Base-by-base conservation (phyloP, 1,140 invertebrate species). In the Heliconius melpomene region DNA sequence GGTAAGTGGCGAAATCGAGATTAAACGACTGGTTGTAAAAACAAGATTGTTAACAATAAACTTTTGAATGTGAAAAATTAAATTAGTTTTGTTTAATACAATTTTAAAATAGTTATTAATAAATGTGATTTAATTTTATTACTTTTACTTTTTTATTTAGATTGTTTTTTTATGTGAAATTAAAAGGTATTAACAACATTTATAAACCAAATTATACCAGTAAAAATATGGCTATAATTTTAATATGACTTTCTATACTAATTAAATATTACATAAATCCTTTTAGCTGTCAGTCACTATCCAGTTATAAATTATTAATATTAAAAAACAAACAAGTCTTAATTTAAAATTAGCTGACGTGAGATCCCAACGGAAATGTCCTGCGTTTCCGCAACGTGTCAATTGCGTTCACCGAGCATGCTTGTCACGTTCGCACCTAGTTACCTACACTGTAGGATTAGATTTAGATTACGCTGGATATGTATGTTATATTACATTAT, bases 321-420 rank as follows among this genome's bases (percentile, higher is more conserved):
- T 23, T 13, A 66, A 29, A 29, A 66, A 16, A 66, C 11, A 66
- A 66, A 66, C 60, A 29, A 66, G 23, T 66, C 60, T 29, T 66
- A 13, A 29, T 26, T 66, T 66, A 66, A 66, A 66, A 66, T 3
- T 13, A 66, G 60, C 60, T 29, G 60, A 66, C 60, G 26, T 66
- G n/a, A 66, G 60, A 66, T 23, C 60, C 26, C 60, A 66, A 66
- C 60, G 60, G 60, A 66, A 66, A 66, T 66, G 60, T 11, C 60
- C 26, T 66, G 26, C 60, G 60, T 66, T 26, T 66, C 60, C 60
- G 60, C 13, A 66, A 11, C 70, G 71, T 78, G 82, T 76, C 74
- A 83, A 81, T 81, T 80, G 75, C 75, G 74, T 79, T 78, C 52
- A 54, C 78, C 57, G 73, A 81, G 77, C 70, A 83, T 76, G 74